Evolutionary conservation across 2,888 invertebrate species (phyloP).

Genomic region (Mactromeris polynyma): DNA sequence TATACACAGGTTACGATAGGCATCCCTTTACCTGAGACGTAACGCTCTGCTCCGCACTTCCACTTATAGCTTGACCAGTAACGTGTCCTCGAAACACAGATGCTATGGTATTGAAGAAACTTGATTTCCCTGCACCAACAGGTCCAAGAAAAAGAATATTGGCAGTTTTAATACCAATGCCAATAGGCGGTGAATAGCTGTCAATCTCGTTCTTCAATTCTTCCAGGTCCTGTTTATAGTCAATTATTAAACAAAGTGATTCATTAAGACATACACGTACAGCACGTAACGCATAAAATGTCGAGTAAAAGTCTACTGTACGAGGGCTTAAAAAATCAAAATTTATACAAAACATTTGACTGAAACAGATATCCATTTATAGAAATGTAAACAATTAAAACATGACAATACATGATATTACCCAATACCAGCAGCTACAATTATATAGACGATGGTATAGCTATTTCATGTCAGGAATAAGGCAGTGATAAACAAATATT

Average conservation of each 20-base stretch:
- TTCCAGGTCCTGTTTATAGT: constrained; percentile 37
- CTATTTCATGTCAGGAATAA: too few relatives aligned
- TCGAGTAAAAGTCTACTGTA: neutral
- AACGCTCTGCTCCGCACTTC: constrained; percentile 73
- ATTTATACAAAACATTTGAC: neutral
- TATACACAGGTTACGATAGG: too few relatives aligned
- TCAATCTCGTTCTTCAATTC: constrained; percentile 45
- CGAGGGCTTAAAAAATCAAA: neutral
- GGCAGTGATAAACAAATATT: too few relatives aligned
- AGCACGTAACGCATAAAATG: neutral
- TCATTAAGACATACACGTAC: neutral
- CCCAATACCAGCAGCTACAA: neutral
- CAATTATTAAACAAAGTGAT: too few relatives aligned
- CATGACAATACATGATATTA: too few relatives aligned
- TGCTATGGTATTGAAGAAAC: constrained; percentile 58
- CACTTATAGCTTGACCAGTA: constrained; percentile 69
- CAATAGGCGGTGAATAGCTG: constrained; percentile 31
- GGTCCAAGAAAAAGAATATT: constrained; percentile 76
- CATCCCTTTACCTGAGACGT: constrained; percentile 1
- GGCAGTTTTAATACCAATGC: constrained; percentile 39
- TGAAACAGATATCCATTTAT: too few relatives aligned
- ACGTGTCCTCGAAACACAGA: constrained; percentile 53
- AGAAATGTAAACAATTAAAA: too few relatives aligned
- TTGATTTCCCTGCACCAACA: constrained; percentile 66
- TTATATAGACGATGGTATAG: neutral